Base-by-base conservation (phyloP, 2,888 invertebrate species). In the Ethmia dodecea region DNA sequence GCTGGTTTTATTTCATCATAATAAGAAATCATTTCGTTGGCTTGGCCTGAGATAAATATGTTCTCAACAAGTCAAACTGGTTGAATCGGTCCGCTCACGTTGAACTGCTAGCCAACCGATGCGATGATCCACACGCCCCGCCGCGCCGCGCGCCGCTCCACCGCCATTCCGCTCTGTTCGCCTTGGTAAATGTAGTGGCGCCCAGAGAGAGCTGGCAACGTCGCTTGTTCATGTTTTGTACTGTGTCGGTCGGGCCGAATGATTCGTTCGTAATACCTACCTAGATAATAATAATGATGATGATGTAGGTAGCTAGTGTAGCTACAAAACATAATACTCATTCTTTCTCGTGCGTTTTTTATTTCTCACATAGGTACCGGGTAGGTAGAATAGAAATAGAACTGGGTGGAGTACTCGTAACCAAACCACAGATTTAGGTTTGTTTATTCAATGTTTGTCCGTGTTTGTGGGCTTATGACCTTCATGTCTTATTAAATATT, bases 161-260 rank as follows among this genome's bases (percentile, higher is more conserved):
- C 57, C 53, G 55, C 55, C 55, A n/a, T 48, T 57, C 52, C 50
- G 44, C 52, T 56, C 50, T 43, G 61, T 67, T 67, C 60, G 70
- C 71, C 69, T 72, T 68, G 62, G 60, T 55, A 55, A 56, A 62
- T 58, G 61, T 65, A 62, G 58, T 60, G 57, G 66, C 69, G 71
- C 67, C 62, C 62, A 54, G 45, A 47, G 58, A 42, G 55, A 57
- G 51, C 58, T 66, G 66, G 64, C 66, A 66, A 63, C 63, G 60
- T 54, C 58, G 63, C 63, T 34, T 41, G 36, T 50, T 58, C 47
- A 47, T 58, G 54, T 61, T 57, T 55, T 53, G 55, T 63, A 54
- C 47, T n/a, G 34, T 40, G 40, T 36, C 31, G 38, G 32, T 14
- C 34, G 24, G 43, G 35, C 32, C 34, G 42, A 45, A 38, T 43